Conservation (phyloP, 2,888 invertebrate species). For the Argyresthia goedartella region DNA sequence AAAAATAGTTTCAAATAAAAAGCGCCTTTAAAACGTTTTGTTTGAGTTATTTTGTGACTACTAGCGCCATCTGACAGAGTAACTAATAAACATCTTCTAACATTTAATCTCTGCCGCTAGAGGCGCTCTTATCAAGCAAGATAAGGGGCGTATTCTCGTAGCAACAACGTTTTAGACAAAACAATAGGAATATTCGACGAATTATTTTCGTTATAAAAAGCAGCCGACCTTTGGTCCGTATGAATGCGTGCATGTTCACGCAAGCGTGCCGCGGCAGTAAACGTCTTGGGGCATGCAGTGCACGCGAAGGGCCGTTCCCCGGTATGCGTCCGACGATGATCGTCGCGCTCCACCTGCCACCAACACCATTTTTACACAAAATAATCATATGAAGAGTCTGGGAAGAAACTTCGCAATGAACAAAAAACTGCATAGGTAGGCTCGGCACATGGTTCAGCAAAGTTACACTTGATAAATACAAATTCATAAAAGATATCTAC, state of each 20-base stretch:
- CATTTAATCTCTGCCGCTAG: no score
- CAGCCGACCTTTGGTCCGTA: constrained; percentile 55
- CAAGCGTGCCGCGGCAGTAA: constrained; percentile 63
- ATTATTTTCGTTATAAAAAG: background rate
- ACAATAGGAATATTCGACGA: background rate
- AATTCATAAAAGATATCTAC: no score
- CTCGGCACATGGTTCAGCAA: background rate
- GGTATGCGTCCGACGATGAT: constrained; percentile 62
- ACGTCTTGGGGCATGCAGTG: constrained; percentile 61
- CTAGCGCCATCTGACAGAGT: constrained; percentile 12
- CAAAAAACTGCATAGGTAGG: background rate
- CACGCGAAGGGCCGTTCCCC: constrained; percentile 66
- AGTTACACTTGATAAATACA: no score
- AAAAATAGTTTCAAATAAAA: background rate
- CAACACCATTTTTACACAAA: constrained; percentile 2
- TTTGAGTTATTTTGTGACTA: background rate
- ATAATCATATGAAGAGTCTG: background rate
- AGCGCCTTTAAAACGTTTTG: background rate
- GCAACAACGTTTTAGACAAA: background rate
- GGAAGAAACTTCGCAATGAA: background rate
- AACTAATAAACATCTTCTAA: background rate
- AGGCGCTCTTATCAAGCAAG: background rate
- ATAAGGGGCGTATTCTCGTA: background rate
- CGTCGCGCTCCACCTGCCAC: constrained; percentile 64
- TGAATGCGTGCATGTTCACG: constrained; percentile 63